Evolutionary conservation across 2,113 vertebrate genomes (phyloP), one percentile per base, ranked within the genome.

Genomic region (Ctenomys sociabilis): DNA sequence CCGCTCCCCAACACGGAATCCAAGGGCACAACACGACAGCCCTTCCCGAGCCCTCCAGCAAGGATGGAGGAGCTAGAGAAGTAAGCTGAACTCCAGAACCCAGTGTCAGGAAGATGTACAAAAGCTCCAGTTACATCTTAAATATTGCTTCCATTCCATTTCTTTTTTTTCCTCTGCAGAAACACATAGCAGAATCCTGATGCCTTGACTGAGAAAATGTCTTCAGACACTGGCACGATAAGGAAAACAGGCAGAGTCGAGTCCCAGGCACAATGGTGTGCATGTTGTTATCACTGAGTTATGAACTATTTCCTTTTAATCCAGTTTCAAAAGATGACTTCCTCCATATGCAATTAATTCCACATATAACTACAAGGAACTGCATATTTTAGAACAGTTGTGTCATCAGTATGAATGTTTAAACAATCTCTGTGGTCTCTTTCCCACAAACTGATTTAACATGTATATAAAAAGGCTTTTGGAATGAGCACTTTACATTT

Each of bases 361-460:
- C 85, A 94, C 96, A 86, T 96, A 93, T 37, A 97, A 96, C 96
- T 97, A 96, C 93, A 97, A 97, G 96, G 82, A 96, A 96, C 90
- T 96, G 94, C 95, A 96, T 97, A 96, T 96, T 97, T 98, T 70
- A 68, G 96, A 96, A 93, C 66, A 82, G 59, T 97, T 93, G 95
- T 97, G 96, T 97, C 95, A 97, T 97, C 94, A 91, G 94, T 73
- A 85, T 73, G 94, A 95, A 95, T 97, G 97, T 97, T 95, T 97
- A 97, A 98, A 96, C 96, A 97, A 95, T 97, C 96, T 96, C 94
- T 97, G 96, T 93, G 96, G 97, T 97, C 97, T 97, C 96, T 97
- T 97, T 97, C 97, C 97, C 96, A 97, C 96, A 97, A 96, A 97
- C 97, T 96, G 94, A 97, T 97, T 98, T 97, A 97, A 97, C 97